Percentiles rank a stretch among this genome's conserved stretches.
Conservation (phyloP, 2,888 invertebrate genomes). For the Aradus depressus region DNA sequence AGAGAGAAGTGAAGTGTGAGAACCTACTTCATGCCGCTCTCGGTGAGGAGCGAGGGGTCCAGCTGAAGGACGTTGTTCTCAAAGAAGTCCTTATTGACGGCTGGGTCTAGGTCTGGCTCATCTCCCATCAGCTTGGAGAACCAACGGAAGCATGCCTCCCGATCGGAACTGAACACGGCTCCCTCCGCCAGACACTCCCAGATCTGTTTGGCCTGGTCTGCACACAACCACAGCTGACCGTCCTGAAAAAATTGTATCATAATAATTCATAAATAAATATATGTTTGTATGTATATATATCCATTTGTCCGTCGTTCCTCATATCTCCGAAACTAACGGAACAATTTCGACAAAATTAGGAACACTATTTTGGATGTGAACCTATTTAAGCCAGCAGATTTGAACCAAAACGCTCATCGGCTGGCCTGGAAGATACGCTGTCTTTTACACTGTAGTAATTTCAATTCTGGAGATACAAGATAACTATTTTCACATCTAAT, state of each 20-base stretch:
- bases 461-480: too few relatives aligned
- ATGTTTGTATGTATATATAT: too few relatives aligned
- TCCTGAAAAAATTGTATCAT: constrained; percentile 44
- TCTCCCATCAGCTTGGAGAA: constrained; percentile 95
- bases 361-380: too few relatives aligned
- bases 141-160: constrained; percentile 97
- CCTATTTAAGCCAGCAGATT: too few relatives aligned
- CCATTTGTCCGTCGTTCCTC: too few relatives aligned
- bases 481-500: too few relatives aligned
- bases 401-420: too few relatives aligned
- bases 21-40: constrained; percentile 80
- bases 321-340: too few relatives aligned
- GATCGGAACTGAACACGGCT: constrained; percentile 81
- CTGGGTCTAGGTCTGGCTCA: constrained; percentile 92
- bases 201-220: constrained; percentile 92
- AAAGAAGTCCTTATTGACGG: constrained; percentile 91
- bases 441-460: neutral
- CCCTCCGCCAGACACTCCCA: constrained; percentile 93
- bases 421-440: too few relatives aligned
- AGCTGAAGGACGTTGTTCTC: constrained; percentile 86
- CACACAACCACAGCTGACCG: constrained; percentile 92
- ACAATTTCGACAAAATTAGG: too few relatives aligned
- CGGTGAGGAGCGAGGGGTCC: constrained; percentile 81
- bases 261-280: neutral
- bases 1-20: too few relatives aligned